phyloP scores from a whole-genome alignment of 37 sponge, comb jelly and placozoan genomes.

The Beroe ovata region DNA sequence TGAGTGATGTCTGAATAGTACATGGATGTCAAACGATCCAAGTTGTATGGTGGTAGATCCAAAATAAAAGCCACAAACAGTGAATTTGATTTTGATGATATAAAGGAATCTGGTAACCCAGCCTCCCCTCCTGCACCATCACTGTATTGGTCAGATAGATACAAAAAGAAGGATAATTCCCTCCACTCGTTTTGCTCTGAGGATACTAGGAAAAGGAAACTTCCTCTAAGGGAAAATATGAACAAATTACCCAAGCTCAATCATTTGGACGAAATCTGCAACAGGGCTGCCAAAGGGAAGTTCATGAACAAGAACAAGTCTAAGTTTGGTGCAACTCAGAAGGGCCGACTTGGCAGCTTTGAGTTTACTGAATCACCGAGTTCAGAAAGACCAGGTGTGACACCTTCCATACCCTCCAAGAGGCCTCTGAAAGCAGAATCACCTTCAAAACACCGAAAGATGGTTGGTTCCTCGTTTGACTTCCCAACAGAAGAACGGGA shows the following conservation, averaged over 20 bases:
- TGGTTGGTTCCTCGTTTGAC: slow-evolving; percentile 54
- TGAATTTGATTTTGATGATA: slow-evolving; percentile 67
- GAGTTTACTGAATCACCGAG: slow-evolving; percentile 4
- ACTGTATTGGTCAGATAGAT: slow-evolving; percentile 38
- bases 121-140: not conserved
- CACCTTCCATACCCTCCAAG: not conserved
- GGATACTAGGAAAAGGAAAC: slow-evolving; percentile 12
- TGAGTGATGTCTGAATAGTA: not conserved
- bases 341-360: not conserved
- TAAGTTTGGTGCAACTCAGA: not conserved
- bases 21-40: slow-evolving; percentile 25
- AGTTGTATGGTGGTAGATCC: slow-evolving; percentile 34
- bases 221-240: slow-evolving; percentile 54
- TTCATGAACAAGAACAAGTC: slow-evolving; percentile 53
- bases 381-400: not conserved
- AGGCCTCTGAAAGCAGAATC: slow-evolving; percentile 63
- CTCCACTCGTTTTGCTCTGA: not conserved
- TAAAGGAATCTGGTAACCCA: not conserved
- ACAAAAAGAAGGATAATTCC: not conserved
- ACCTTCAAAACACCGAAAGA: slow-evolving; percentile 62
- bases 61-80: slow-evolving; percentile 29
- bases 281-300: slow-evolving; percentile 44
- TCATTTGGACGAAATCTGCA: slow-evolving; percentile 59
- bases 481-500: slow-evolving; percentile 32
- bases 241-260: slow-evolving; percentile 53